Conservation (phyloP, 2,888 invertebrate species). For the Erebia aethiops region DNA sequence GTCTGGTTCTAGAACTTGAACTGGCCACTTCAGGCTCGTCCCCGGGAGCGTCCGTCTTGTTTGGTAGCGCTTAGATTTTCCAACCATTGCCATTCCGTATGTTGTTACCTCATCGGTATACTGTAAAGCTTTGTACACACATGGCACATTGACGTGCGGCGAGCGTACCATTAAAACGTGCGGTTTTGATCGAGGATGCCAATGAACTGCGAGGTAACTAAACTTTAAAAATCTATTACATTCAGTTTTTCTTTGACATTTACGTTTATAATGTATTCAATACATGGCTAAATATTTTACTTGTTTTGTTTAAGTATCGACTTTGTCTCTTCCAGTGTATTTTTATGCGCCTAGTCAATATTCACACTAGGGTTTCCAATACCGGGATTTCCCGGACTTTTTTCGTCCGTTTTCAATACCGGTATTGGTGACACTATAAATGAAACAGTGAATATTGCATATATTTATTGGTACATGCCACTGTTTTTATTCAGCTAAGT, state of each 20-base stretch:
- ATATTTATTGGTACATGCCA: no score
- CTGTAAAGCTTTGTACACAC: conserved; percentile 10
- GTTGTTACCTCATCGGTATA: background rate
- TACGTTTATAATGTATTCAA: background rate
- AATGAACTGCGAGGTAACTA: background rate
- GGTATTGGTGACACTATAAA: no score
- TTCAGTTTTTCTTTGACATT: no score
- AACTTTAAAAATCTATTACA: no score
- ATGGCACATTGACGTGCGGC: conserved; percentile 4
- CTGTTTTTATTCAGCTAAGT: no score
- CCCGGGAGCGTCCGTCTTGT: background rate
- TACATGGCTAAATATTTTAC: background rate
- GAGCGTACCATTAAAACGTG: background rate
- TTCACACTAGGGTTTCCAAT: no score
- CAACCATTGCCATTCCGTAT: background rate
- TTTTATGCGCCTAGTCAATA: background rate
- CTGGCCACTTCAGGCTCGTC: background rate
- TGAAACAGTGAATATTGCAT: no score
- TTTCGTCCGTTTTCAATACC: no score
- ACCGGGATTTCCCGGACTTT: no score
- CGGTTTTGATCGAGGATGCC: background rate
- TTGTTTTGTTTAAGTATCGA: background rate
- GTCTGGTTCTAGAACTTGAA: no score
- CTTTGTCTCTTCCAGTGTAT: background rate
- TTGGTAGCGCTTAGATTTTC: background rate